These are phyloP conservation scores for Hydrolagus affinis DNA, from an alignment of 2,113 vertebrate species.

Conservation along the genomic window DNA sequence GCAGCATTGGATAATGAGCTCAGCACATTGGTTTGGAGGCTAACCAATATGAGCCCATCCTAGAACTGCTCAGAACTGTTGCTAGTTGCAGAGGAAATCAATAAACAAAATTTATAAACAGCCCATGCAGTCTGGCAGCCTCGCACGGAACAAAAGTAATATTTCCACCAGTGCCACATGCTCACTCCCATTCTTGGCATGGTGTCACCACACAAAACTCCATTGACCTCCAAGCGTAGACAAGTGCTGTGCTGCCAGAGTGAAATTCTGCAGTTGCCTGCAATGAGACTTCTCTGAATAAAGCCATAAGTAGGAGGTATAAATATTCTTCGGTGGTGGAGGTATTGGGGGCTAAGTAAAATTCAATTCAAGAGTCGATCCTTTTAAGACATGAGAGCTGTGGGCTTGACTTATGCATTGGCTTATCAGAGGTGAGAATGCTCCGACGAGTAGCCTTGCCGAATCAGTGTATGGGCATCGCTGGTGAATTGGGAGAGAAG, in stretches of 20 bases:
- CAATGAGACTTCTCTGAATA: neutral
- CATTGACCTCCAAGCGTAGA: neutral
- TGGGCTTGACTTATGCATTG: too few species aligned
- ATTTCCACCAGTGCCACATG: neutral
- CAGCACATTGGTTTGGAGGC: neutral
- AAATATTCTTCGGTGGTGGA: too few species aligned
- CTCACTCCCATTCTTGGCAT: neutral
- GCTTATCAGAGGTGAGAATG: too few species aligned
- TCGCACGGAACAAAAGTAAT: neutral
- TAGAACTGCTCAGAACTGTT: neutral
- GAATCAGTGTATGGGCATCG: too few species aligned
- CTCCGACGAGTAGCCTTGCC: too few species aligned
- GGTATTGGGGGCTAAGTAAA: too few species aligned
- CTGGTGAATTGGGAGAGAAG: too few species aligned
- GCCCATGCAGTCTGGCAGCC: neutral
- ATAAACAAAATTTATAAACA: constrained; percentile 31
- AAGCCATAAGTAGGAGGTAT: neutral
- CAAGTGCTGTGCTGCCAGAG: neutral
- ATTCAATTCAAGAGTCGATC: too few species aligned
- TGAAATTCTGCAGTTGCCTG: neutral
- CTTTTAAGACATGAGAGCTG: too few species aligned
- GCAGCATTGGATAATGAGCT: neutral
- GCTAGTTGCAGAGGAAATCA: constrained; percentile 8
- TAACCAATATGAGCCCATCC: neutral
- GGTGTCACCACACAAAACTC: neutral